phyloP scores from a whole-genome alignment of 2,797 vertebrate genomes.

The Bucorvus abyssinicus region DNA sequence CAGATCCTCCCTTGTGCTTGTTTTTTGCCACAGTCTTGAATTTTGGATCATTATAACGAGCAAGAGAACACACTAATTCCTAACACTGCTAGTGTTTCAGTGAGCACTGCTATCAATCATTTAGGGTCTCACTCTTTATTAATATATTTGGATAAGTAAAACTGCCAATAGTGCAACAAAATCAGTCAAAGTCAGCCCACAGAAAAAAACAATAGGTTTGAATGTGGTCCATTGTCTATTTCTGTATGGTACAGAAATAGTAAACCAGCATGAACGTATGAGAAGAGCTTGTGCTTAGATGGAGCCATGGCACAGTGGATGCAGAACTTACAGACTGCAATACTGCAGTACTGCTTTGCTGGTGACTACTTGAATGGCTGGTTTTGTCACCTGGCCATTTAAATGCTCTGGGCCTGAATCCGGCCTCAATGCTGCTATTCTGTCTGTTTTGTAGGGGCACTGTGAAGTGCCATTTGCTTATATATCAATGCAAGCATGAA shows the following conservation, averaged over 20 bases:
- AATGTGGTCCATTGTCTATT: conserved; percentile 54
- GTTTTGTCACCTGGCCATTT: background rate
- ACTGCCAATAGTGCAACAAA: conserved; percentile 25
- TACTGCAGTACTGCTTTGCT: background rate
- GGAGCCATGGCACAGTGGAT: background rate
- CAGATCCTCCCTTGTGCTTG: conserved; percentile 66
- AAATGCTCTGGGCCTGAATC: background rate
- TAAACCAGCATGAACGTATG: background rate
- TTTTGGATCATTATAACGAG: conserved; percentile 57
- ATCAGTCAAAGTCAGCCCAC: conserved; percentile 20
- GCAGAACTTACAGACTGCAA: background rate
- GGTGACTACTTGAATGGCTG: background rate
- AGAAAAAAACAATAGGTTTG: conserved; percentile 18
- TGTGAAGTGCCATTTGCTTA: rapidly evolving
- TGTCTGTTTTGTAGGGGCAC: background rate
- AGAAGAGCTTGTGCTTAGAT: background rate
- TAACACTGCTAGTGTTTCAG: conserved; percentile 32
- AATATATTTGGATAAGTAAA: conserved; percentile 15
- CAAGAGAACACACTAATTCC: conserved; percentile 30
- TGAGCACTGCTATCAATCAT: conserved; percentile 31
- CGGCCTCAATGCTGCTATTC: background rate
- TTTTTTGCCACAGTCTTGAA: conserved; percentile 64
- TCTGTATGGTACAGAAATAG: conserved; percentile 53
- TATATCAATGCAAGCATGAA: background rate
- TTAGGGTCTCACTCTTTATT: conserved; percentile 20